phyloP scores from a whole-genome alignment of 2,113 vertebrate species.

The Himantopus leucocephalus region DNA sequence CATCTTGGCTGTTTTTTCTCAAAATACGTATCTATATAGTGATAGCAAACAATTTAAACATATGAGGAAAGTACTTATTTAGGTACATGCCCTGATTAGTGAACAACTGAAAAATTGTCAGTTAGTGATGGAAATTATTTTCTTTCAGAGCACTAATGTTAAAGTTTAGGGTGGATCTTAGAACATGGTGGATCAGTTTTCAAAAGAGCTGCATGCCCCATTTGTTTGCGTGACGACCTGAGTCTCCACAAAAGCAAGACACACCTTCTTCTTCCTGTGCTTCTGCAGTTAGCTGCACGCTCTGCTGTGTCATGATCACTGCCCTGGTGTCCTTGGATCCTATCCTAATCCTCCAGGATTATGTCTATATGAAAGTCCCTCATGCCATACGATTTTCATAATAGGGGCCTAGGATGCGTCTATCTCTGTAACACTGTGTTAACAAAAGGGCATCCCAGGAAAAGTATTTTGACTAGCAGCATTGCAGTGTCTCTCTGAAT shows the following conservation, averaged over 20 bases:
- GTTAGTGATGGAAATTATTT: not conserved
- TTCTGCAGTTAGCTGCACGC: not conserved
- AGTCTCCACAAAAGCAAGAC: not conserved
- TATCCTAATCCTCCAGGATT: constrained; percentile 53
- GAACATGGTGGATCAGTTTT: not conserved
- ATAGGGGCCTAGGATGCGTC: not conserved
- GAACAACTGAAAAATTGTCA: not conserved
- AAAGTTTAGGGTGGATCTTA: not conserved
- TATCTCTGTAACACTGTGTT: constrained; percentile 20
- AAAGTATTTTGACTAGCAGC: constrained; percentile 40
- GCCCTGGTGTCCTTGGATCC: constrained; percentile 44
- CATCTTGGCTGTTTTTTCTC: not conserved
- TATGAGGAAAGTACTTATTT: not conserved
- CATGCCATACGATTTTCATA: constrained; percentile 44
- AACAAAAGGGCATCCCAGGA: constrained; percentile 38
- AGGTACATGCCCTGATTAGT: not conserved
- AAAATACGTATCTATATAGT: not conserved
- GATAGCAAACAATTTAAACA: not conserved
- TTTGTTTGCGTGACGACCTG: not conserved
- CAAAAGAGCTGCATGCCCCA: not conserved
- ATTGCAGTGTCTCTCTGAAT: not conserved
- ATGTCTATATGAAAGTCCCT: constrained; percentile 19
- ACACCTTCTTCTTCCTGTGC: not conserved
- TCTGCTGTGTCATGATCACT: constrained; percentile 52
- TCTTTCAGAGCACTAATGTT: not conserved